Base-by-base conservation (phyloP, 53 echinoderm and acorn worm species). In the Apostichopus leukothele region DNA sequence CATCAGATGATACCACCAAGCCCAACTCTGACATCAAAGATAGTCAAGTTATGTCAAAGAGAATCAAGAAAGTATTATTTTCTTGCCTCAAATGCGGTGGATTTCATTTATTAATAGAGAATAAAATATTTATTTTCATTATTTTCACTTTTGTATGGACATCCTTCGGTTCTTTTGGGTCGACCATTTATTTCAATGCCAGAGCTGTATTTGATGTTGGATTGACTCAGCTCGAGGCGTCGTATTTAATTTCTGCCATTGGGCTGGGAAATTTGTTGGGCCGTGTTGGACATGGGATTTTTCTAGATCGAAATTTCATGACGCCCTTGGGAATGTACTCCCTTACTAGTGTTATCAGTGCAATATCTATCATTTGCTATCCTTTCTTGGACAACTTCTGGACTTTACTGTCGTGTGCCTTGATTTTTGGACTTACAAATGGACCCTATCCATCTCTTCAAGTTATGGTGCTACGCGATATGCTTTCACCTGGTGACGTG, bases 191-290 rank as follows among this genome's bases (percentile, higher is more conserved):
- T 57, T 81, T 81, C 60, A 81, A 81, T 11, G 81, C 81, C 59
- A 81, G 81, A 59, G 81, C 81, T 0, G 81, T 81, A 8, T 81
- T 81, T 18, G 81, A 81, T 25, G 81, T 81, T 11, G 81, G 81
- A 13, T 21, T 81, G 25, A 55, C 81, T 6, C 81, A 81, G 12
- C 12, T 81, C 5, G 55, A 81, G 81, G 81, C 18, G 5, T 81
- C 81, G 10, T 81, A 81, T 51, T 59, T 81, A 0, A 59, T 81
- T 5, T 81, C 81, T 52, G 81, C 81, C 13, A 81, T 81, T 22
- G 81, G 81, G 8, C 10, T 81, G 22, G 81, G 81, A 8, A 81
- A 81, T 12, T 54, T 81, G 1, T n/a, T 81, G 1, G 81, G 55
- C 11, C 59, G 81, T 54, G n/a, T 25, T 5, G 19, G 53, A 9